Evolutionary conservation across 1,140 invertebrate genomes (phyloP), one percentile per base, ranked within the genome.

Genomic region (Lordiphosa collinella): DNA sequence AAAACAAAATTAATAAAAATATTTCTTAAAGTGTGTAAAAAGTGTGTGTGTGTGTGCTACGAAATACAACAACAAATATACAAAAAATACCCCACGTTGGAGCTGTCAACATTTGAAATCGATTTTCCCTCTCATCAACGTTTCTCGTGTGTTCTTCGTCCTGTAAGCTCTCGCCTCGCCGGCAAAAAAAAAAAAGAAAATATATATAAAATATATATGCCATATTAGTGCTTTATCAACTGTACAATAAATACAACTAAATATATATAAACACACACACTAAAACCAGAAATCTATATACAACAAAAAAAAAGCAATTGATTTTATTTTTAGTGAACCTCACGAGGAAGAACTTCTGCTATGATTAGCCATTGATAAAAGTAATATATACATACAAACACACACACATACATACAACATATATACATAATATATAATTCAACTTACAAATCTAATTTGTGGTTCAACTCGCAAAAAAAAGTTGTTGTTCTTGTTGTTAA

Each of bases 171-270:
- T 44, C 41, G 41, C 22, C 22, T 44, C 11, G 41, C 41, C 31
- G 25, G 13, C 11, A 1, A 13, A 10, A 41, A 31, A 32, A 29
- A 31, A 32, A 32, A 35, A 37, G 8, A 44, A 53, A 63, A 48
- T 63, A 63, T 22, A 55, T 31, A 46, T 41, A 67, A 67, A 46
- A 59, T 75, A 53, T 72, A 65, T 70, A 76, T 69, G 71, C 78
- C 78, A 82, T 82, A 72, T 70, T 82, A 82, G 76, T 82, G 76
- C 76, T 82, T 80, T 80, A 80, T 84, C 22, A 82, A 76, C 78
- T 82, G 76, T 69, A 69, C 66, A 69, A 69, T 80, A 80, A 75
- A 74, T 70, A 82, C 62, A 67, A 67, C 52, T 75, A 63, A 47
- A 54, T 50, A 31, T 31, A 67, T 13, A 52, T 25, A 38, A 11